Evolutionary conservation across 2,113 vertebrate species (phyloP).

Genomic region (Riparia riparia): DNA sequence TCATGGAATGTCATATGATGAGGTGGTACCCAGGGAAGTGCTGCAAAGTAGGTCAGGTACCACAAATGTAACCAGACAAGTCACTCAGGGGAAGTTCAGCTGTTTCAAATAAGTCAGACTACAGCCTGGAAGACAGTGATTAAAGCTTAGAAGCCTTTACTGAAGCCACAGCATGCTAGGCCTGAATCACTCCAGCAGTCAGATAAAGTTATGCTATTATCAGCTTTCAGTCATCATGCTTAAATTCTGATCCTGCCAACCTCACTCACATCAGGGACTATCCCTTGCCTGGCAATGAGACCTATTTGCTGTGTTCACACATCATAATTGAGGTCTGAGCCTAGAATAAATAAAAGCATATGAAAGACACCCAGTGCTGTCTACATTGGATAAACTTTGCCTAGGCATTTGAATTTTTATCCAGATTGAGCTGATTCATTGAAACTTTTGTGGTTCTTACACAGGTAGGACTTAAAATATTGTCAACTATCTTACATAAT

Average conservation of each 20-base stretch:
- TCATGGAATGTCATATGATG: constrained; percentile 40
- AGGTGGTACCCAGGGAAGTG: constrained; percentile 48
- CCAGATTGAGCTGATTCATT: not conserved
- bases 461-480: not conserved
- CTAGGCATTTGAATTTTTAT: not conserved
- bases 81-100: constrained; percentile 46
- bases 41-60: constrained; percentile 67
- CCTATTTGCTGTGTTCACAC: not conserved
- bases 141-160: constrained; percentile 38
- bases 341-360: constrained; percentile 24
- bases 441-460: not conserved
- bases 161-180: constrained; percentile 20
- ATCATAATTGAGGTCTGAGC: not conserved
- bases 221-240: not conserved
- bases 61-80: constrained; percentile 62
- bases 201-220: not conserved
- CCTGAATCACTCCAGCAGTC: not conserved
- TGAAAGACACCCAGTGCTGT: not conserved
- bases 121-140: constrained; percentile 28
- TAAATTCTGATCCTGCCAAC: constrained; percentile 9
- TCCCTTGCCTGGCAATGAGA: not conserved
- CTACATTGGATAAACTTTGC: not conserved
- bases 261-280: not conserved
- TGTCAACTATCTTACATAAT: not conserved
- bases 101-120: constrained; percentile 51